Conservation (phyloP, 2,888 invertebrate genomes). For the Idaea aversata region DNA sequence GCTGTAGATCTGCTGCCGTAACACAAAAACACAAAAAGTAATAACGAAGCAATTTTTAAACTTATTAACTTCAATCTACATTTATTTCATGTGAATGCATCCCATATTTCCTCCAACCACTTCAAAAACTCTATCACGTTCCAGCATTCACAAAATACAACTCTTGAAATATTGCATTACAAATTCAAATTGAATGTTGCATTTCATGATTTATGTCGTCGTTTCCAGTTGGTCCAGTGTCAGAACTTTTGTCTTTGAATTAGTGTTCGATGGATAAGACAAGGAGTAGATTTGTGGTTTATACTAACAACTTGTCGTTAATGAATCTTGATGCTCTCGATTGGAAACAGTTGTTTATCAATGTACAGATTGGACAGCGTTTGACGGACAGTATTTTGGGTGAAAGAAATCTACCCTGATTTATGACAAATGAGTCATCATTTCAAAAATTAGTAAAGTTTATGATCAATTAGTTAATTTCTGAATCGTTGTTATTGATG, state of each 20-base stretch:
- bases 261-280: conserved; percentile 46
- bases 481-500: too few relatives aligned
- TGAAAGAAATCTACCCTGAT: too few relatives aligned
- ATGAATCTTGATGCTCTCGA: conserved; percentile 4
- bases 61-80: background rate
- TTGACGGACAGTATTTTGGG: too few relatives aligned
- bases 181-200: conserved; percentile 25
- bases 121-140: conserved; percentile 6
- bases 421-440: too few relatives aligned
- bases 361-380: too few relatives aligned
- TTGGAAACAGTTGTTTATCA: conserved; percentile 6
- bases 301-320: conserved; percentile 3
- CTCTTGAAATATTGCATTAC: conserved; percentile 27
- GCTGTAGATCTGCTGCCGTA: background rate
- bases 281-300: conserved; percentile 52
- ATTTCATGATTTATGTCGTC: conserved; percentile 23
- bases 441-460: too few relatives aligned
- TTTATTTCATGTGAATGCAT: background rate
- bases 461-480: too few relatives aligned
- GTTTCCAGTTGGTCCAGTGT: conserved; percentile 30
- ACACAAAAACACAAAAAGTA: background rate
- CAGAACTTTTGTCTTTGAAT: conserved; percentile 42
- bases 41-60: background rate
- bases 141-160: conserved; percentile 11
- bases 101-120: conserved; percentile 8